These are phyloP conservation scores for Anguilla anguilla DNA, from an alignment of 2,797 vertebrate species.

Conservation along the genomic window DNA sequence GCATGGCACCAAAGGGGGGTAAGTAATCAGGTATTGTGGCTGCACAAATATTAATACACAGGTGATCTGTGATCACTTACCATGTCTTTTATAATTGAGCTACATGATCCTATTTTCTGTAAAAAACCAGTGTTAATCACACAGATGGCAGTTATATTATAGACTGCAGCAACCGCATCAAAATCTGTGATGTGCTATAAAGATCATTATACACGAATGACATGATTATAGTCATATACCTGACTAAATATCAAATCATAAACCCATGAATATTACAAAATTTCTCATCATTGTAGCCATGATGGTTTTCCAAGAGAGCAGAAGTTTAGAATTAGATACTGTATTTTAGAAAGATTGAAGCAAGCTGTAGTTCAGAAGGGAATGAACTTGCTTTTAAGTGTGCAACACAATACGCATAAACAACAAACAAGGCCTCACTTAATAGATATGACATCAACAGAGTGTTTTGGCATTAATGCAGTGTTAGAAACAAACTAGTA, in stretches of 20 bases:
- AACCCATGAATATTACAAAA: neutral
- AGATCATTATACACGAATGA: neutral
- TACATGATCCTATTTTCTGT: neutral
- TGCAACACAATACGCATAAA: constrained; percentile 28
- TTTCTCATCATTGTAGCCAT: neutral
- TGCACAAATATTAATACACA: neutral
- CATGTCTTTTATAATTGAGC: neutral
- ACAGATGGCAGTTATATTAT: too few species aligned
- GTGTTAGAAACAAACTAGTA: constrained; percentile 51
- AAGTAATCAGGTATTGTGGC: neutral
- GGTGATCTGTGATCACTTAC: neutral
- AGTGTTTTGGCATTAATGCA: constrained; percentile 54
- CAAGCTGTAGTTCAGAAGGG: constrained; percentile 9
- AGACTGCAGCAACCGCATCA: too few species aligned
- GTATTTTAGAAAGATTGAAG: neutral
- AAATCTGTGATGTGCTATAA: neutral
- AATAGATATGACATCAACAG: constrained; percentile 60
- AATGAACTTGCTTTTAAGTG: constrained; percentile 7
- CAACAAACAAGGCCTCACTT: constrained; percentile 58
- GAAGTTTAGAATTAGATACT: neutral
- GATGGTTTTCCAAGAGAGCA: neutral
- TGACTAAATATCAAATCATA: neutral
- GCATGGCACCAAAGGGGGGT: neutral
- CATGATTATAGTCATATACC: neutral
- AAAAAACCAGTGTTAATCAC: neutral